These are phyloP conservation scores for Oedothorax gibbosus DNA, from an alignment of 1,140 invertebrate genomes.

Conservation along the genomic window DNA sequence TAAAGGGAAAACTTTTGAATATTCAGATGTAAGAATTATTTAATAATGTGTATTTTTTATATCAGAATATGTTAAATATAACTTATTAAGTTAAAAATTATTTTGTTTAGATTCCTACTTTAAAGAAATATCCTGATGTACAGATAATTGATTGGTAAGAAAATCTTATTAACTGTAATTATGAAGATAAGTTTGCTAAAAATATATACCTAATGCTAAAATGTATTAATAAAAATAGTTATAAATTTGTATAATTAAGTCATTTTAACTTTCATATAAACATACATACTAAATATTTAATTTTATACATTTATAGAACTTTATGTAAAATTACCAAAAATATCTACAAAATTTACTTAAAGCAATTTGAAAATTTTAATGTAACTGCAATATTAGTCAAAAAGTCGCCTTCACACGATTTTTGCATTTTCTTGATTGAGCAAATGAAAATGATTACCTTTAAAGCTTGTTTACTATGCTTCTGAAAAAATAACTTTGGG, in stretches of 20 bases:
- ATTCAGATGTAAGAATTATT: slow-evolving; percentile 34
- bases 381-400: too few species aligned
- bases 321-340: too few species aligned
- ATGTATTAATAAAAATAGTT: background rate
- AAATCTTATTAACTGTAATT: background rate
- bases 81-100: background rate
- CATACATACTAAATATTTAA: too few species aligned
- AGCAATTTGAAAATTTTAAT: too few species aligned
- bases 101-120: slow-evolving; percentile 26
- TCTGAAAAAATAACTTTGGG: too few species aligned
- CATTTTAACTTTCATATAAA: too few species aligned
- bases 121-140: slow-evolving; percentile 23
- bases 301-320: too few species aligned
- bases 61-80: slow-evolving; percentile 1
- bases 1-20: slow-evolving; percentile 16
- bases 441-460: too few species aligned
- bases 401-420: too few species aligned
- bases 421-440: too few species aligned
- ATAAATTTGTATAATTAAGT: background rate
- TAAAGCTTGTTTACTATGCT: too few species aligned
- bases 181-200: background rate
- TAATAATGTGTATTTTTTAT: slow-evolving; percentile 12
- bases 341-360: too few species aligned
- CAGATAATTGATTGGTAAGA: slow-evolving; percentile 13
- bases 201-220: background rate